These are phyloP conservation scores for Odontesthes bonariensis DNA, from an alignment of 2,113 vertebrate genomes.

Conservation along the genomic window DNA sequence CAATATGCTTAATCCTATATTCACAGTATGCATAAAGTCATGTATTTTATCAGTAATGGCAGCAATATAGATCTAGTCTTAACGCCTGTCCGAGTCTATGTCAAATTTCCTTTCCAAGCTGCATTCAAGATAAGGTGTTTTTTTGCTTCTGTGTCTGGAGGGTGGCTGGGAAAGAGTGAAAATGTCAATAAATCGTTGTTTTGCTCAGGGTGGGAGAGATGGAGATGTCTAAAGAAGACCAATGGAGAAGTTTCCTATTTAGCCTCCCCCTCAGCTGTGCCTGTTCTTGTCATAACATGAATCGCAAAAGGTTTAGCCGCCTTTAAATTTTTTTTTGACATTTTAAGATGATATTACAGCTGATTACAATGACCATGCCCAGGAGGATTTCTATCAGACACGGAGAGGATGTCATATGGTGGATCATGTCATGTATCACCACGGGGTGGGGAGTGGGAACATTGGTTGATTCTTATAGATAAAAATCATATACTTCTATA, in stretches of 20 bases:
- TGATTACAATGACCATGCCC: constrained; percentile 68
- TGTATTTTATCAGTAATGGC: constrained; percentile 52
- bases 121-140: constrained; percentile 66
- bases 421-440: constrained; percentile 60
- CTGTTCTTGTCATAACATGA: constrained; percentile 53
- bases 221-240: constrained; percentile 60
- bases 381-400: constrained; percentile 61
- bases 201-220: constrained; percentile 59
- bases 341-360: constrained; percentile 73
- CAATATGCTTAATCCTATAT: constrained; percentile 13
- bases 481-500: constrained; percentile 63
- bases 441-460: constrained; percentile 16
- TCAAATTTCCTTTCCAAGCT: constrained; percentile 56
- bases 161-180: constrained; percentile 65
- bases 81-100: constrained; percentile 63
- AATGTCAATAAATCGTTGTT: constrained; percentile 81
- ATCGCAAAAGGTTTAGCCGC: constrained; percentile 57
- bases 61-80: constrained; percentile 54
- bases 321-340: constrained; percentile 64
- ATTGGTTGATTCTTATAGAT: constrained; percentile 25
- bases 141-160: constrained; percentile 55
- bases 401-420: constrained; percentile 44
- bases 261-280: constrained; percentile 66
- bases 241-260: constrained; percentile 61
- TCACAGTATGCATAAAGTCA: constrained; percentile 26